Conservation (phyloP, 2,113 vertebrate species). For the Raja brachyura region DNA sequence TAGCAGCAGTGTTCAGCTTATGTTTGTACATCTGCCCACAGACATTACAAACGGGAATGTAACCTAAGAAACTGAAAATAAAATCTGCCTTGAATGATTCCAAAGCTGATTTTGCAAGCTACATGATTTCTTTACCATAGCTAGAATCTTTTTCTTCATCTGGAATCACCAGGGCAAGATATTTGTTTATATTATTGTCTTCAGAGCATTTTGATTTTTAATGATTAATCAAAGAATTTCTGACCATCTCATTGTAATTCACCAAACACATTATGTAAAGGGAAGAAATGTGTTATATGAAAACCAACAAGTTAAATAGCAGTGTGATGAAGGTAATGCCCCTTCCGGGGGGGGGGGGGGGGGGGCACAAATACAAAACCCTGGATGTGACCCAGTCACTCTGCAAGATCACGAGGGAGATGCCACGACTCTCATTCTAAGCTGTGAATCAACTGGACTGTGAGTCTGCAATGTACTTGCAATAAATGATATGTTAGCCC, state of each 20-base stretch:
- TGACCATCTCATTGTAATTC: conserved; percentile 4
- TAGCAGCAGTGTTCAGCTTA: background rate
- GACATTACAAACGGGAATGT: background rate
- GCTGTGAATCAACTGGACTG: no score
- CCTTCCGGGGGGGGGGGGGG: no score
- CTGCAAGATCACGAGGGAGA: no score
- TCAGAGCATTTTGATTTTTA: background rate
- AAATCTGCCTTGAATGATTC: background rate
- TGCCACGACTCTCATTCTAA: no score
- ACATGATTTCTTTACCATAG: background rate
- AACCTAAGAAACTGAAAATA: background rate
- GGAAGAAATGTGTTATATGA: conserved; percentile 21
- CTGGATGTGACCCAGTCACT: no score
- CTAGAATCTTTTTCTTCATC: background rate
- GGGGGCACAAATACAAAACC: no score
- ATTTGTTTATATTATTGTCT: background rate
- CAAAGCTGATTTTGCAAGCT: background rate
- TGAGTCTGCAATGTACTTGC: no score
- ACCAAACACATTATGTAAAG: background rate
- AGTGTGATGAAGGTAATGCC: no score
- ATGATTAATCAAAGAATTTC: background rate
- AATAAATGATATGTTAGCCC: no score
- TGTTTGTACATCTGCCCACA: conserved; percentile 2
- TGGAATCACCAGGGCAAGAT: background rate
- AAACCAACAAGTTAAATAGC: conserved; percentile 24